Evolutionary conservation across 2,113 vertebrate species (phyloP).

Genomic region (Urocolius indicus): DNA sequence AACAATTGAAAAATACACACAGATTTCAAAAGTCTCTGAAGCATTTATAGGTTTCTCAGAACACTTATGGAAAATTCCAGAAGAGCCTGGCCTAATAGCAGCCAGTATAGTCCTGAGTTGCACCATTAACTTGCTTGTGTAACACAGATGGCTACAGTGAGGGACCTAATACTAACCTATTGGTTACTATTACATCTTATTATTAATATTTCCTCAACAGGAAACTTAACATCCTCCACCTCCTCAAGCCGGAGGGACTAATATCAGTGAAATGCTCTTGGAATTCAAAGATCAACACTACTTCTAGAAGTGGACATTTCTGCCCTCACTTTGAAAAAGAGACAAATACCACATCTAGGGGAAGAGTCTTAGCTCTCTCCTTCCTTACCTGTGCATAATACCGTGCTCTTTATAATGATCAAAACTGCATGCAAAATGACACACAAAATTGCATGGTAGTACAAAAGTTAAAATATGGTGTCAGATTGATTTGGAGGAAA

Average conservation of each 20-base stretch:
- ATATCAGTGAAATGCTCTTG: not conserved
- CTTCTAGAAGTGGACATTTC: not conserved
- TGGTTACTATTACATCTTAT: not conserved
- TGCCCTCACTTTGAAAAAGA: not conserved
- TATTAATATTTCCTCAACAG: not conserved
- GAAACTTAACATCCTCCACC: not conserved
- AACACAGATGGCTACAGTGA: accelerated
- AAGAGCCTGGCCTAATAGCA: not conserved
- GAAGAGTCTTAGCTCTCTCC: not conserved
- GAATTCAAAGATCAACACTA: not conserved
- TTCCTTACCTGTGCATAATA: not conserved
- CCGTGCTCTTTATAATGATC: not conserved
- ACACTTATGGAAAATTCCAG: not conserved
- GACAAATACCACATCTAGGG: not conserved
- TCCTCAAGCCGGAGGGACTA: not conserved
- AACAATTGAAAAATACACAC: not conserved
- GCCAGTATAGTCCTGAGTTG: not conserved
- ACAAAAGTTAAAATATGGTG: not conserved
- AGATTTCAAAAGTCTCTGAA: not conserved
- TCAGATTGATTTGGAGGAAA: not conserved
- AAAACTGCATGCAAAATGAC: not conserved
- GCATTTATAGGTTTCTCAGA: not conserved
- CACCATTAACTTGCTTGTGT: not conserved
- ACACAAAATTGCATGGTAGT: not conserved
- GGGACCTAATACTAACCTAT: not conserved